Conservation (phyloP, 2,888 invertebrate genomes). For the Antitype chi region DNA sequence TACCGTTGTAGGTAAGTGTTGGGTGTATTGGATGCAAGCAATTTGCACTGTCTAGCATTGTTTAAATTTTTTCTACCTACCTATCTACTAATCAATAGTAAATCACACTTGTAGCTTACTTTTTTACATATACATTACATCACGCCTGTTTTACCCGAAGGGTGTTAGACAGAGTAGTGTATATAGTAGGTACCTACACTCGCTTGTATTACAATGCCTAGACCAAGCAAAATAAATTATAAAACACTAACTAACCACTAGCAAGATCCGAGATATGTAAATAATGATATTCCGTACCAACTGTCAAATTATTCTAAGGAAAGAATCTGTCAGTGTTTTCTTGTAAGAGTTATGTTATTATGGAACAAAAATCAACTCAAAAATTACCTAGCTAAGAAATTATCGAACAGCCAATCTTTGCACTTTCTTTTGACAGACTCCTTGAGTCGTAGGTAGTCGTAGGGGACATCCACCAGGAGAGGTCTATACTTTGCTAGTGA, state of each 20-base stretch:
- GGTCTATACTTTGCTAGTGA: not conserved
- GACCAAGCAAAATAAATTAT: not conserved
- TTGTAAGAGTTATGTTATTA: not conserved
- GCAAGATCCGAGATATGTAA: not conserved
- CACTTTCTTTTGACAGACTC: not conserved
- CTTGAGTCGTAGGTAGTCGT: not conserved
- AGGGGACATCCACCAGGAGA: not conserved
- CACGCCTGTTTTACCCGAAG: not conserved
- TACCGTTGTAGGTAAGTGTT: constrained; percentile 58
- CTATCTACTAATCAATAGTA: not conserved
- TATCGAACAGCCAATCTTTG: not conserved
- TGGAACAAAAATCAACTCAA: not conserved
- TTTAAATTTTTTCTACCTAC: not conserved
- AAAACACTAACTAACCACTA: not conserved
- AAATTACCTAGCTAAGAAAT: not conserved
- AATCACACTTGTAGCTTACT: not conserved
- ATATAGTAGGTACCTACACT: not conserved
- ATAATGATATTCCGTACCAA: not conserved
- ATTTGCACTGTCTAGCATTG: constrained; percentile 34
- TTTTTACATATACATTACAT: not conserved
- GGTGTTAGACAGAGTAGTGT: not conserved
- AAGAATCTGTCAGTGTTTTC: not conserved
- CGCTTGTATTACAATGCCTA: not conserved
- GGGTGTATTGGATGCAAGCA: constrained; percentile 31
- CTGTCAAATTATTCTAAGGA: not conserved